Conservation (phyloP, 2,113 vertebrate genomes). For the Ploceus nigricollis region DNA sequence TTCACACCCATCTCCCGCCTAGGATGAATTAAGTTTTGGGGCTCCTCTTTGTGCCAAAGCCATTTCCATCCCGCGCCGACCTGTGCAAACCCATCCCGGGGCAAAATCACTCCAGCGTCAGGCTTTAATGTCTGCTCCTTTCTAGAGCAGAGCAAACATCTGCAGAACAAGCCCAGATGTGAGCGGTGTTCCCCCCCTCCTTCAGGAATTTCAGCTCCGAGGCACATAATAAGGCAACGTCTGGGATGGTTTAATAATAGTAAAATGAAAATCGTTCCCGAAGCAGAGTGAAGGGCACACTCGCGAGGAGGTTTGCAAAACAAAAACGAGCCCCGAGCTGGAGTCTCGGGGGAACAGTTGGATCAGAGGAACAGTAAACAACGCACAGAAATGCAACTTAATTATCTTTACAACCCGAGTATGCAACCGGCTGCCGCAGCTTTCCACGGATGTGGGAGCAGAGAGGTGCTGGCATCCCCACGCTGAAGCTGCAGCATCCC, state of each 20-base stretch:
- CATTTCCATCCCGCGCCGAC: not conserved
- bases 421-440: not conserved
- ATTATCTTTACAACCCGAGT: constrained; percentile 53
- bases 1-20: not conserved
- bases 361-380: constrained; percentile 73
- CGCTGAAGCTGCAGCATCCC: not conserved
- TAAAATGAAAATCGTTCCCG: constrained; percentile 69
- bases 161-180: constrained; percentile 54
- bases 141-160: constrained; percentile 53
- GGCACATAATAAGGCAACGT: constrained; percentile 61
- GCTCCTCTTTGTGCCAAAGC: not conserved
- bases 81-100: not conserved
- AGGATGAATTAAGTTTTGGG: not conserved
- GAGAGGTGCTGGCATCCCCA: rapidly evolving
- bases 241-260: constrained; percentile 77
- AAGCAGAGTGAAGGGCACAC: constrained; percentile 69
- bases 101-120: not conserved
- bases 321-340: constrained; percentile 18
- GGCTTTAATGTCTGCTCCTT: constrained; percentile 43
- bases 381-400: constrained; percentile 71
- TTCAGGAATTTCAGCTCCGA: constrained; percentile 71
- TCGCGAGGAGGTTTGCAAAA: constrained; percentile 56
- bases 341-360: constrained; percentile 60
- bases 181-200: not conserved
- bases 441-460: not conserved